Evolutionary conservation across 2,113 vertebrate species (phyloP), one percentile per base, ranked within the genome.

Genomic region (Cavia aperea): DNA sequence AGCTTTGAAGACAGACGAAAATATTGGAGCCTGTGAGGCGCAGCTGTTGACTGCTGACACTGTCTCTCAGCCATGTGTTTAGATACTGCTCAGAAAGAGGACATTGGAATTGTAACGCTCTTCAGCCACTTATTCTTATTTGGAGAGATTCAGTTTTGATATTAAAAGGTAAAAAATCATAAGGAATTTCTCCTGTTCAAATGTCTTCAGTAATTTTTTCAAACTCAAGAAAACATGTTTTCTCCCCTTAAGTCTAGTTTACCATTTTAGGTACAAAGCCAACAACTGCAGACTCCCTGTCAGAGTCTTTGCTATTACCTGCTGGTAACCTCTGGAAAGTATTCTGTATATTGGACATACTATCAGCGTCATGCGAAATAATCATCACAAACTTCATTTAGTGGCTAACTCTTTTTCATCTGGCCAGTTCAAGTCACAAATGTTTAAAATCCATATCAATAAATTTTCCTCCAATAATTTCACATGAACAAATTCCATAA

Each of bases 291-390:
- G 91, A 87, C 21, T 51, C 75, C 33, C 66, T 73, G 4, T 81
- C 83, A 29, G 24, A 5, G 11, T 24, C 49, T 68, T 18, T 10
- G 82, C 51, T n/a, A 73, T 43, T 90, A n/a, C 63, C 16, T 68
- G 7, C 4, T 16, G 11, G 12, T 66, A 63, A 65, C 58, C 65
- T 56, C 16, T 73, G 78, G 85, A 93, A 86, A 49, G 3, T 36
- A 26, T 85, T 90, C 39, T 90, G 5, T 46, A 6, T 66, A 43
- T 56, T 46, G 7, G 33, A 90, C 7, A 16, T 36, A 36, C 6
- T 75, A 87, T 58, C 19, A 85, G 73, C 88, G 89, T 90, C 54
- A 66, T 72, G 33, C 94, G 46, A 73, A 84, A 85, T 78, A 93
- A 63, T 39, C 15, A 84, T 54, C 24, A 39, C 7, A 72, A 39